A percentile compares a stretch with the other conserved stretches of the same genome.
phyloP scores from a whole-genome alignment of 2,888 invertebrate genomes.

The Papilio elwesi region DNA sequence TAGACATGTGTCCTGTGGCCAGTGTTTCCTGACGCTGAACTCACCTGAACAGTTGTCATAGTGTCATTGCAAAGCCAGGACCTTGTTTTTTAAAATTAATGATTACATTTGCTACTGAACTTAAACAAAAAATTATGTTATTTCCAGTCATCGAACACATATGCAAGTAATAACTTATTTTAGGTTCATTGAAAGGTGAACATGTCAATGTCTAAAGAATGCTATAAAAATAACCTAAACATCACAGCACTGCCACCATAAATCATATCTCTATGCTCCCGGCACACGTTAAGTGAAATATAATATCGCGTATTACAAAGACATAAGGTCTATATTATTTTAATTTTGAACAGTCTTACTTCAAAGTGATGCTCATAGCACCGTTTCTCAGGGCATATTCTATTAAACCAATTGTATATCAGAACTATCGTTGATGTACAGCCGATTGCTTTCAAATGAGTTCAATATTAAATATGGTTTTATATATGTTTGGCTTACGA shows the following conservation, averaged over 20 bases:
- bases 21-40: too few species aligned
- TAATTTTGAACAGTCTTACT: not conserved
- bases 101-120: constrained; percentile 1
- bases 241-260: constrained; percentile 46
- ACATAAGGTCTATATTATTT: constrained; percentile 13
- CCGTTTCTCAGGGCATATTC: constrained; percentile 16
- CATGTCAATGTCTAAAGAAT: constrained; percentile 47
- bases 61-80: too few species aligned
- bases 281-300: not conserved
- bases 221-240: constrained; percentile 47
- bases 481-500: not conserved
- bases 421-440: not conserved
- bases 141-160: constrained; percentile 25
- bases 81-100: not conserved
- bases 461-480: not conserved
- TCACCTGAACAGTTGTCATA: too few species aligned
- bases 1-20: too few species aligned
- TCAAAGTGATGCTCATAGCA: constrained; percentile 7
- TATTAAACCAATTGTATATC: constrained; percentile 23
- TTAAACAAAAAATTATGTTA: not conserved
- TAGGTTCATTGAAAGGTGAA: constrained; percentile 43
- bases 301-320: not conserved
- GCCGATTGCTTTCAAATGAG: not conserved
- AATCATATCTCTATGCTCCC: constrained; percentile 45
- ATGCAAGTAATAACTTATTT: constrained; percentile 35